Evolutionary conservation across 2,888 invertebrate species (phyloP).

Genomic region (Cheilosia grossa): DNA sequence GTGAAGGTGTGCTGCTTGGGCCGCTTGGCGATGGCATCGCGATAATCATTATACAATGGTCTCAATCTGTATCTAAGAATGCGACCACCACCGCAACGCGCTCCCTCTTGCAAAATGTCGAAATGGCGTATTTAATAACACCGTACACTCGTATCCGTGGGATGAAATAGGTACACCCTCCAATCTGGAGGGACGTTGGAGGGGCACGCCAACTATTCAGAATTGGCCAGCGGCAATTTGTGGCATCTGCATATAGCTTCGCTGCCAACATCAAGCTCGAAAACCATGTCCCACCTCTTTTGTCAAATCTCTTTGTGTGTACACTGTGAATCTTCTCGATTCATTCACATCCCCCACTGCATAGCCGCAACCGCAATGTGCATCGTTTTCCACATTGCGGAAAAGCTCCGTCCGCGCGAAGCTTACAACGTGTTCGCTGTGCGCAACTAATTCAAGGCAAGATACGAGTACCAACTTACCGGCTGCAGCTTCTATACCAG

Average conservation of each 20-base stretch:
- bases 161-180: conserved; percentile 52
- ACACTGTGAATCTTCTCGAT: conserved; percentile 62
- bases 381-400: conserved; percentile 47
- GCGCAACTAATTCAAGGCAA: conserved; percentile 70
- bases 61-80: conserved; percentile 68
- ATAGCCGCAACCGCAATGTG: not conserved
- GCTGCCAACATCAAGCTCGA: not conserved
- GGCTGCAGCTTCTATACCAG: conserved; percentile 34
- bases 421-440: conserved; percentile 39
- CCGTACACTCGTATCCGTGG: conserved; percentile 38
- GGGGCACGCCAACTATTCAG: conserved; percentile 40
- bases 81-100: conserved; percentile 59
- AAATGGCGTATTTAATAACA: conserved; percentile 74
- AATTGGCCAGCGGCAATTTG: conserved; percentile 73
- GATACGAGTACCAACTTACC: conserved; percentile 17
- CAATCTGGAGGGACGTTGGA: conserved; percentile 9
- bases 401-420: conserved; percentile 61
- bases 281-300: conserved; percentile 66
- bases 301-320: conserved; percentile 62
- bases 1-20: conserved; percentile 51
- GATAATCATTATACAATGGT: conserved; percentile 59
- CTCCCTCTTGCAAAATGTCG: conserved; percentile 72
- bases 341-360: conserved; percentile 57
- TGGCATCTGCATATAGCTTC: conserved; percentile 54
- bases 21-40: conserved; percentile 11